Percentiles rank a stretch among this genome's conserved stretches.
Evolutionary conservation across 2,888 invertebrate species (phyloP).

Genomic region (Trypoxylon attenuatum): DNA sequence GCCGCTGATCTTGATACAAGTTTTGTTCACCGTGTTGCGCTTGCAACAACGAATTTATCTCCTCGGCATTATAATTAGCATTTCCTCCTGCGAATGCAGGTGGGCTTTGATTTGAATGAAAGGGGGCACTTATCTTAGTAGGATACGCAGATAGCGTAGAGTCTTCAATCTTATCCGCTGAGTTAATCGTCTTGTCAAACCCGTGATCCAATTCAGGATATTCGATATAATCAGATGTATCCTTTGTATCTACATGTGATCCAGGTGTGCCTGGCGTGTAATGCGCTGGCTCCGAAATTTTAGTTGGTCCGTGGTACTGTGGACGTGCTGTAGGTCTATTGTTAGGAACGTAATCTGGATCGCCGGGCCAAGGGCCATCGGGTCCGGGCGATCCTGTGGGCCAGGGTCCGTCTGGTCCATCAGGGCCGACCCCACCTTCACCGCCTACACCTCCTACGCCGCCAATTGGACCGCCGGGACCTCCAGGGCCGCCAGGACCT

Average conservation of each 20-base stretch:
- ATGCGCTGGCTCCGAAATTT: constrained; percentile 23
- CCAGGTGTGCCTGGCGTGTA: constrained; percentile 16
- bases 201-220: background rate
- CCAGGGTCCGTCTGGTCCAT: constrained; percentile 61
- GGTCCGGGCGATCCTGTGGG: constrained; percentile 68
- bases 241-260: background rate
- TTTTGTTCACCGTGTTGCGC: constrained; percentile 11
- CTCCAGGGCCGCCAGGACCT: constrained; percentile 46
- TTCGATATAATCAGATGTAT: background rate
- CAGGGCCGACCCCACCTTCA: constrained; percentile 59
- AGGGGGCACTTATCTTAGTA: constrained; percentile 17
- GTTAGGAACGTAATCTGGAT: constrained; percentile 64
- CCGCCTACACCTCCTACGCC: constrained; percentile 59
- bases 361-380: constrained; percentile 69
- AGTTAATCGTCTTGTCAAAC: background rate
- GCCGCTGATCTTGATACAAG: background rate
- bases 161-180: no score
- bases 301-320: constrained; percentile 27
- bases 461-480: constrained; percentile 54
- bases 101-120: background rate
- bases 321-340: constrained; percentile 10
- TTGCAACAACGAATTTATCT: constrained; percentile 37
- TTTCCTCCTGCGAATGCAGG: no score
- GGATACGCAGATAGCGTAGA: constrained; percentile 10
- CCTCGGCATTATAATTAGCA: constrained; percentile 29